Evolutionary conservation across 2,797 vertebrate species (phyloP).

Genomic region (Otolemur crassicaudatus): DNA sequence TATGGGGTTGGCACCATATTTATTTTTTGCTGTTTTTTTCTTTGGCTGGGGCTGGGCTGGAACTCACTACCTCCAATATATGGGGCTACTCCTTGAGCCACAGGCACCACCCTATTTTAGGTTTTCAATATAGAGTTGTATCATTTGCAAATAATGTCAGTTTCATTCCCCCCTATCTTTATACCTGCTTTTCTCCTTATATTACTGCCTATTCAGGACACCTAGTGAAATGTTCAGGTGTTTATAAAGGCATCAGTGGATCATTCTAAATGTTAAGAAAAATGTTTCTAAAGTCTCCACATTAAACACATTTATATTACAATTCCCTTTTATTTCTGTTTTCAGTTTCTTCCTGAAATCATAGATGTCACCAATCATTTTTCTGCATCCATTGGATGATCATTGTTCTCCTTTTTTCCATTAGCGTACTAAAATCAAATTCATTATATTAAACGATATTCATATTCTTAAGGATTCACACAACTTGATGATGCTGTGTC

Average conservation of each 20-base stretch:
- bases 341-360: neutral
- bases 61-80: no score
- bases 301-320: neutral
- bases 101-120: neutral
- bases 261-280: neutral
- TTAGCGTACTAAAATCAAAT: neutral
- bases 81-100: no score
- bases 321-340: neutral
- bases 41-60: no score
- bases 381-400: neutral
- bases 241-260: neutral
- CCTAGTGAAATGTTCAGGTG: neutral
- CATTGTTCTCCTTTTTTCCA: neutral
- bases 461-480: neutral
- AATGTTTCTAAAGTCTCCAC: neutral
- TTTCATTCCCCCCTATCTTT: neutral
- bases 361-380: neutral
- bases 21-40: no score
- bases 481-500: neutral
- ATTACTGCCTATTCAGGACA: neutral
- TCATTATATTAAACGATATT: neutral
- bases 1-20: no score
- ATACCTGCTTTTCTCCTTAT: neutral
- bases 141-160: neutral
- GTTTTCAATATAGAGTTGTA: neutral